Percentiles rank a stretch among this genome's conserved stretches.
phyloP scores from a whole-genome alignment of 2,797 vertebrate species.

The Malurus leucopterus region DNA sequence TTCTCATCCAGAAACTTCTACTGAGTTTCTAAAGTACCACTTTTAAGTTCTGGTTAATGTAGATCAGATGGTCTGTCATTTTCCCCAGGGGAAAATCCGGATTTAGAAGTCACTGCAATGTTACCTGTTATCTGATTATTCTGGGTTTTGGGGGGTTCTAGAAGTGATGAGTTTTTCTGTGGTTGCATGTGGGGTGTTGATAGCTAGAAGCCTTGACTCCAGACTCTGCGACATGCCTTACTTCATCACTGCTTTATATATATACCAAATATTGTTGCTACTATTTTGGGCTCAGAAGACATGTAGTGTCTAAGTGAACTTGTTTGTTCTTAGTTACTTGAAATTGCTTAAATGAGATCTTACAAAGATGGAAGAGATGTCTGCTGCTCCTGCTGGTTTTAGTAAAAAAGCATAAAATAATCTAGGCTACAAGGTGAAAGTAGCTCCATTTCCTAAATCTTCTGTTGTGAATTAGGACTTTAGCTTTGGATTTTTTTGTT shows the following conservation, averaged over 20 bases:
- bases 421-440: neutral
- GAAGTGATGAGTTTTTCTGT: neutral
- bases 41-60: neutral
- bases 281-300: neutral
- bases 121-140: slow-evolving; percentile 5
- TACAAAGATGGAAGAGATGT: neutral
- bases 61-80: neutral
- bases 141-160: neutral
- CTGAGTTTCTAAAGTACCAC: neutral
- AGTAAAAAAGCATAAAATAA: neutral
- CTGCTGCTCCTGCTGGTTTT: neutral
- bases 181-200: neutral
- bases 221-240: neutral
- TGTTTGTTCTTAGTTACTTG: neutral
- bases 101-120: neutral
- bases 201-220: neutral
- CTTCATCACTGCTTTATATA: neutral
- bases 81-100: neutral
- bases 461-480: neutral
- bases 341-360: neutral
- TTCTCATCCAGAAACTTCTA: neutral
- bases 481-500: neutral
- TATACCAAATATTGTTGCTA: neutral
- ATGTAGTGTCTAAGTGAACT: neutral
- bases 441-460: neutral